Base-by-base conservation (phyloP, 2,888 invertebrate genomes). In the Plebejus argus region DNA sequence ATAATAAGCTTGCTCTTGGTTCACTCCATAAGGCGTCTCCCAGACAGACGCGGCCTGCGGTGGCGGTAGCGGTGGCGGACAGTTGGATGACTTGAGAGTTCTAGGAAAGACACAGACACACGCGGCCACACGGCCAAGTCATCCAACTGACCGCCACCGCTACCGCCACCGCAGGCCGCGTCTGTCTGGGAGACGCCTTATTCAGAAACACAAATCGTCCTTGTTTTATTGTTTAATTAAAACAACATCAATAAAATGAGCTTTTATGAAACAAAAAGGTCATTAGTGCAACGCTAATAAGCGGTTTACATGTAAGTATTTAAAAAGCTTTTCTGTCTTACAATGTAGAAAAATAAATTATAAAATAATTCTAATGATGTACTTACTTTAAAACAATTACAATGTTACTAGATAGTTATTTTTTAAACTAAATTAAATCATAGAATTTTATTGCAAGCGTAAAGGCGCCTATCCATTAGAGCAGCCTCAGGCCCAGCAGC, bases 1-100 rank as follows among this genome's bases (percentile, higher is more conserved):
- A 12, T 61, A 61, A 61, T 61, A 61, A 61, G 23, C 23, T 61
- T 61, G 61, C 61, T 61, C 58, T 61, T 20, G n/a, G 61, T n/a
- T n/a, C 12, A 61, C 20, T 61, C 23, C 61, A 61, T n/a, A n/a
- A n/a, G n/a, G n/a, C n/a, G n/a, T n/a, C n/a, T n/a, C n/a, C n/a
- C n/a, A n/a, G n/a, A n/a, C n/a, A n/a, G n/a, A n/a, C n/a, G n/a
- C n/a, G n/a, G n/a, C n/a, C n/a, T n/a, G n/a, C n/a, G n/a, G n/a
- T n/a, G n/a, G n/a, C n/a, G n/a, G n/a, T n/a, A n/a, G n/a, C n/a
- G n/a, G n/a, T n/a, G n/a, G n/a, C n/a, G n/a, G n/a, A n/a, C n/a
- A n/a, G n/a, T n/a, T n/a, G n/a, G n/a, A n/a, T n/a, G n/a, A n/a
- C n/a, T n/a, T n/a, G n/a, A n/a, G n/a, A n/a, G n/a, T n/a, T n/a